phyloP scores from a whole-genome alignment of 35 echinoderm and acorn worm genomes.

The Strongylocentrotus purpuratus region DNA sequence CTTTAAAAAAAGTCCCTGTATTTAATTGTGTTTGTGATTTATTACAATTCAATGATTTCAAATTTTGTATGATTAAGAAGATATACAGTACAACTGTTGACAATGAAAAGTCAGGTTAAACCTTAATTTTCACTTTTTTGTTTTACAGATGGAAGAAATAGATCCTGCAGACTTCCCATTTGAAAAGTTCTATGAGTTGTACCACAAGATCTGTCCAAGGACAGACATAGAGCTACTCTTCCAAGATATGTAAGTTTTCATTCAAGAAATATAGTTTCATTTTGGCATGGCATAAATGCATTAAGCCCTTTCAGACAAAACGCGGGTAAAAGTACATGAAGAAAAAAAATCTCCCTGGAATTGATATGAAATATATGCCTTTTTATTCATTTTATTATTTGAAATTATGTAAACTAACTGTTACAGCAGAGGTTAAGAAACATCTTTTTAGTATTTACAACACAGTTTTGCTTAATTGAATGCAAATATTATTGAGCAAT shows the following conservation, averaged over 20 bases:
- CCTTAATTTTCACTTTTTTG: slow-evolving; percentile 27
- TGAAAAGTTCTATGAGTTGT: slow-evolving; percentile 99
- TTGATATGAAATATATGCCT: no score
- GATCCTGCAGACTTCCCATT: slow-evolving; percentile 96
- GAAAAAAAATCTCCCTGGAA: no score
- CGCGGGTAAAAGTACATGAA: no score
- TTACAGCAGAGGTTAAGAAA: no score
- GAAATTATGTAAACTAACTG: no score
- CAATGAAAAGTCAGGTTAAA: background rate
- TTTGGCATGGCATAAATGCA: background rate
- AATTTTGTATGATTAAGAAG: background rate
- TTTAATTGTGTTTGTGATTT: no score
- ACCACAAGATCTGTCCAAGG: slow-evolving; percentile 96
- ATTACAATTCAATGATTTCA: background rate
- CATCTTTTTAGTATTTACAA: no score
- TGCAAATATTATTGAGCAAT: no score
- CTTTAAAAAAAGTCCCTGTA: no score
- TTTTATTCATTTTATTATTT: no score
- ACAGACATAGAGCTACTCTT: slow-evolving; percentile 93
- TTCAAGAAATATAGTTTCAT: background rate
- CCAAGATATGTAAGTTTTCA: slow-evolving; percentile 83
- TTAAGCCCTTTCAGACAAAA: background rate
- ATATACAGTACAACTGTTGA: background rate
- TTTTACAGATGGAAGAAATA: slow-evolving; percentile 93
- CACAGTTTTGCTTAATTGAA: no score